Evolutionary conservation across 1,140 invertebrate species (phyloP), one percentile per base, ranked within the genome.

Genomic region (Megalopta genalis): DNA sequence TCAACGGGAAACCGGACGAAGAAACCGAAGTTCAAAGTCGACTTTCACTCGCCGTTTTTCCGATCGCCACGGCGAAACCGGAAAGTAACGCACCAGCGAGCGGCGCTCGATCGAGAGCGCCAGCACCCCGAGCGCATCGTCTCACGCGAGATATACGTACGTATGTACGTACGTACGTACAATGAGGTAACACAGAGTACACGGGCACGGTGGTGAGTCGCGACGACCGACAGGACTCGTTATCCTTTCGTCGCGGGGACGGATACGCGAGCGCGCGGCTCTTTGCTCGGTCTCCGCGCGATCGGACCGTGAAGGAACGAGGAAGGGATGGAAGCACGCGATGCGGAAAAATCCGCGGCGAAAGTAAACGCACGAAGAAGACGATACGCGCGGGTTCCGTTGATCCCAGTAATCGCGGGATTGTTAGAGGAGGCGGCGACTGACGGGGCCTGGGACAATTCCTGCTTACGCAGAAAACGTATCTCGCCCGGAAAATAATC

Each of bases 291-390:
- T n/a, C 54, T 9, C 5, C 7, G 2, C 5, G 2, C 21, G 27
- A 65, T 37, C 18, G 8, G 32, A 18, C 18, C 5, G 37, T 6
- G 18, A 12, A 23, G 16, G 16, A 23, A 64, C 2, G 71, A 49
- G 27, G 23, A 27, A 42, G 32, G 46, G 2, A 68, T n/a, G 18
- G n/a, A 25, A 16, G 39, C 12, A 25, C 1, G 4, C 10, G 6
- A 70, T 9, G 75, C 67, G 75, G 66, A 77, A 69, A 46, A 23
- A 2, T 10, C 12, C 7, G 10, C n/a, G 27, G 65, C 39, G 68
- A 77, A 77, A 77, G 76, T 49, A 8, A 42, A 25, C n/a, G 32
- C 59, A 7, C 25, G 14, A 39, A 54, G 14, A 39, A 54, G 60
- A 72, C 72, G 46, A 72, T 77, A 4, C 18, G 3, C 18, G n/a